Conservation (phyloP, 1,140 invertebrate genomes). For the Drosophila arizonae region DNA sequence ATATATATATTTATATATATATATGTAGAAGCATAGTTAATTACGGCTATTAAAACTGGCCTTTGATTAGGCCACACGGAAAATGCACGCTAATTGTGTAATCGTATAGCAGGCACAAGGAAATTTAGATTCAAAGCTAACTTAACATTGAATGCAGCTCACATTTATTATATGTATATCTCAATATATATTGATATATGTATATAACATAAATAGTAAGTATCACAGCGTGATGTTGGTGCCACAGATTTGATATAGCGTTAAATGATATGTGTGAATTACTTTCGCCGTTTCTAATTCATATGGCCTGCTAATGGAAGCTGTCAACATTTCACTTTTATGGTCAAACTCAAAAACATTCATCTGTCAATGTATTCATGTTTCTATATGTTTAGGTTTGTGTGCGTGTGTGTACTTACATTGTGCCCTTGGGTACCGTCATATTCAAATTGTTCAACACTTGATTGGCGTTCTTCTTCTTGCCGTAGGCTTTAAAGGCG, state of each 20-base stretch:
- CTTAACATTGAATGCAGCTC: constrained; percentile 43
- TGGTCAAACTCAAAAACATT: too few relatives aligned
- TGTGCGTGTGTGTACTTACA: constrained; percentile 87
- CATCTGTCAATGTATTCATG: not conserved
- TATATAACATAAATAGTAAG: not conserved
- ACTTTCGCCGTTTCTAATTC: constrained; percentile 65
- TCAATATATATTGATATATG: not conserved
- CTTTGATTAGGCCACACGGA: constrained; percentile 43
- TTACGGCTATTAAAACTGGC: constrained; percentile 56
- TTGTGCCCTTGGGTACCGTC: constrained; percentile 95
- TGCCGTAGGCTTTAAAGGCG: constrained; percentile 94
- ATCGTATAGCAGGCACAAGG: constrained; percentile 44
- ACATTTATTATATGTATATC: not conserved
- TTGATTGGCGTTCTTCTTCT: constrained; percentile 90
- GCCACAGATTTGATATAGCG: constrained; percentile 9
- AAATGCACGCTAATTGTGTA: constrained; percentile 36
- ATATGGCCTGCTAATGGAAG: constrained; percentile 49
- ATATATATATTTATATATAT: too few relatives aligned
- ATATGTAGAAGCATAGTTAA: constrained; percentile 39
- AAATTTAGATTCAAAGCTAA: constrained; percentile 42
- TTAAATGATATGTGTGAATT: constrained; percentile 56
- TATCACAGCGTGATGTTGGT: constrained; percentile 3
- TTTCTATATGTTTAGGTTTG: constrained; percentile 2
- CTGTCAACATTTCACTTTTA: constrained; percentile 73
- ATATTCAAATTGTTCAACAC: constrained; percentile 94